Evolutionary conservation across 1,140 invertebrate species (phyloP).

Genomic region (Drosophila seguyi): DNA sequence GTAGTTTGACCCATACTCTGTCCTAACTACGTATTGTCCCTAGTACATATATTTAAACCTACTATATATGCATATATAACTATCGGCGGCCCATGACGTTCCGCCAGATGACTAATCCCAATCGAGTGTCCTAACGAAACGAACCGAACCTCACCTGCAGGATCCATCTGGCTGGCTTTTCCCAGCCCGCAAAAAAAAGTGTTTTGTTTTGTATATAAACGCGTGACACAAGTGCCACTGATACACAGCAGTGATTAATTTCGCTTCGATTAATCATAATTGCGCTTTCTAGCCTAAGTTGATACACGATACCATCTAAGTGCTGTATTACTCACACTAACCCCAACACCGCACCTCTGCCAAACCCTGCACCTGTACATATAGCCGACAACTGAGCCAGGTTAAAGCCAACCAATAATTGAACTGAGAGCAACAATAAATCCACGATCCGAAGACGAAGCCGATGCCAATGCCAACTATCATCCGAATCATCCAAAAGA

Average conservation of each 20-base stretch:
- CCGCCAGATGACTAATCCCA: conserved; percentile 46
- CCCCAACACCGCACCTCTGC: conserved; percentile 30
- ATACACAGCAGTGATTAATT: conserved; percentile 57
- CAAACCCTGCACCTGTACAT: conserved; percentile 52
- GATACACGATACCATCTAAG: conserved; percentile 59
- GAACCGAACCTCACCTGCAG: conserved; percentile 3
- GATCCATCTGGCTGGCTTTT: conserved; percentile 9
- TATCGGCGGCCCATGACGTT: conserved; percentile 10
- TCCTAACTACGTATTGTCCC: conserved; percentile 38
- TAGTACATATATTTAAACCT: conserved; percentile 5
- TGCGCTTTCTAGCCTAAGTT: conserved; percentile 49
- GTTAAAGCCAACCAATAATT: not conserved
- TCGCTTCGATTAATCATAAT: conserved; percentile 60
- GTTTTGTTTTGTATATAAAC: conserved; percentile 20
- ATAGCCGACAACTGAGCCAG: conserved; percentile 33
- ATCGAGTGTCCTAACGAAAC: conserved; percentile 37
- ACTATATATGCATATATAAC: conserved; percentile 11
- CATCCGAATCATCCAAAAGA: conserved; percentile 22
- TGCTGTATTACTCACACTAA: conserved; percentile 65
- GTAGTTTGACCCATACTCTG: conserved; percentile 29
- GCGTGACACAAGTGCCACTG: conserved; percentile 14
- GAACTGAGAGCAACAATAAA: not conserved
- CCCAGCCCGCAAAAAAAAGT: conserved; percentile 22
- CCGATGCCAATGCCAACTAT: conserved; percentile 21
- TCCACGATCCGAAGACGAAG: conserved; percentile 12